Base-by-base conservation (phyloP, 2,888 invertebrate genomes). In the Herminia tarsipennalis region DNA sequence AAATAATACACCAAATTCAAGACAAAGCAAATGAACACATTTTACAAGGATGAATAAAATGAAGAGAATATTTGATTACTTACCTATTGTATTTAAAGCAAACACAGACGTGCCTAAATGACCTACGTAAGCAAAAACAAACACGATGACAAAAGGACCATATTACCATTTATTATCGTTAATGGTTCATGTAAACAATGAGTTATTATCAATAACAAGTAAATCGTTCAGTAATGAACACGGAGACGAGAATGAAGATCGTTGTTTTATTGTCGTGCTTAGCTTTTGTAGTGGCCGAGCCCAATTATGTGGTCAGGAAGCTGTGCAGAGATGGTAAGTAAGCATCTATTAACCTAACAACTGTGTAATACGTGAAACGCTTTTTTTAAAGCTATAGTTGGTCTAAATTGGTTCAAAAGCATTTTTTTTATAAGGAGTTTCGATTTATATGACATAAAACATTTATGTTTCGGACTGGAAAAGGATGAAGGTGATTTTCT, bases 241-340 rank as follows among this genome's bases (percentile, higher is more conserved):
- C 5, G 36, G 8, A n/a, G 40, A 44, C 36, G 10, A 56, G 39
- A 36, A 66, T 66, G 57, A 30, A 16, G 40, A 42, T 41, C 17
- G 28, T 64, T 40, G 56, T 68, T n/a, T 6, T 61, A 17, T 20
- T 63, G 21, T 36, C 16, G 21, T 62, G 30, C 28, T 42, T 56
- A 6, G 25, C 22, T 30, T 46, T 61, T 12, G 53, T 70, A 21
- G 30, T 43, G 29, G 68, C 53, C 0, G 54, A 63, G 0, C 50
- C 73, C 0, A 78, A 81, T 24, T 75, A 64, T 46, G 70, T 87
- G 0, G 73, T 66, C 1, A 84, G 75, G 38, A 86, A 86, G 47
- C 59, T 70, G 6, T 86, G 87, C 44, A 75, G 61, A 43, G 74
- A 77, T 46, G 83, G 86, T 86, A 48, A 76, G 83, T 34, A 10